Percentiles rank a stretch among this genome's conserved stretches.
These are phyloP conservation scores for Romanomermis culicivorax DNA, from an alignment of 2,888 invertebrate genomes.

Conservation along the genomic window DNA sequence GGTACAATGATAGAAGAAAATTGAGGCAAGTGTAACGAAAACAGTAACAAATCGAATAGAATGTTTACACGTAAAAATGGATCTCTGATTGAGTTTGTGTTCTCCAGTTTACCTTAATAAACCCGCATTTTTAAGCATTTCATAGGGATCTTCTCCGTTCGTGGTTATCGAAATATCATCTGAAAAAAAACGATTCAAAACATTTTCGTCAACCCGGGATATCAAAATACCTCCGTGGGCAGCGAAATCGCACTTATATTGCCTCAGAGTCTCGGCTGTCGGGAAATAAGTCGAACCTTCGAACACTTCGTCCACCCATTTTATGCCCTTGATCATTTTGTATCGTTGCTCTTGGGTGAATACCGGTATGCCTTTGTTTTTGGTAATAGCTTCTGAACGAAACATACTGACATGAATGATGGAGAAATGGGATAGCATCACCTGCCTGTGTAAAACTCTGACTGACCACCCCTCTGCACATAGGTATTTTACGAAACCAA, in stretches of 20 bases:
- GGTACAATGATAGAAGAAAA: too few relatives aligned
- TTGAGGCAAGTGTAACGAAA: too few relatives aligned
- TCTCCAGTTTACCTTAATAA: slow-evolving; percentile 2
- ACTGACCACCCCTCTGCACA: too few relatives aligned
- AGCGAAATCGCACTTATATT: slow-evolving; percentile 11
- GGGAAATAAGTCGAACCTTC: slow-evolving; percentile 11
- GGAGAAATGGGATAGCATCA: too few relatives aligned
- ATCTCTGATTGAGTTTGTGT: not conserved
- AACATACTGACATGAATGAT: not conserved
- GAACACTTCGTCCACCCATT: slow-evolving; percentile 15
- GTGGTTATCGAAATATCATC: slow-evolving; percentile 10
- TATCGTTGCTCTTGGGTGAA: slow-evolving; percentile 14
- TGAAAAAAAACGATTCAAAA: not conserved
- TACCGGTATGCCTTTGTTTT: slow-evolving; percentile 13
- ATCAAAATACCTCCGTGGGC: slow-evolving; percentile 12
- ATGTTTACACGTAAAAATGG: slow-evolving; percentile 1
- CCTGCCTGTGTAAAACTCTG: too few relatives aligned
- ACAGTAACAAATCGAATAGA: slow-evolving; percentile 13
- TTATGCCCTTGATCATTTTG: slow-evolving; percentile 13
- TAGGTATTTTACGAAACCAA: too few relatives aligned
- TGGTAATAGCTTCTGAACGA: slow-evolving; percentile 9
- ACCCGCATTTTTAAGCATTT: slow-evolving; percentile 5
- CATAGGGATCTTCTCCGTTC: slow-evolving; percentile 10
- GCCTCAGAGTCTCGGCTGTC: slow-evolving; percentile 6
- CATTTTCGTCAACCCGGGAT: too few relatives aligned